A percentile compares a stretch with the other conserved stretches of the same genome.
phyloP scores from a whole-genome alignment of 2,113 vertebrate genomes.

The Gallinago undulata region DNA sequence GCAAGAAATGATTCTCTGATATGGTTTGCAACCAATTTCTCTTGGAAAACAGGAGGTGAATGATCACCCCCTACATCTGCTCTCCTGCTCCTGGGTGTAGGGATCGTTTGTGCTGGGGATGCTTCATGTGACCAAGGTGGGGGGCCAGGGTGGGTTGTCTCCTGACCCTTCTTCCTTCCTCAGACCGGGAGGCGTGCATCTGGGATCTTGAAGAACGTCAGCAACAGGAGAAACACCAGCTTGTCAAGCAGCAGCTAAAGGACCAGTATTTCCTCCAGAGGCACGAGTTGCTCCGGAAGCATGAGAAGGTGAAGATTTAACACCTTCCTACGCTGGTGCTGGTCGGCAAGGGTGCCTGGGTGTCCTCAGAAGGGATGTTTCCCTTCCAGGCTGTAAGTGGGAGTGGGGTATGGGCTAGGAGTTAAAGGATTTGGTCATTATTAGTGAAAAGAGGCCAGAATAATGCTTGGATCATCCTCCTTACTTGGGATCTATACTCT shows the following conservation, averaged over 20 bases:
- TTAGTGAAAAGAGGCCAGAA: not conserved
- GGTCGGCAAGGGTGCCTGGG: not conserved
- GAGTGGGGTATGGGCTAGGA: not conserved
- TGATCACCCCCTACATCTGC: not conserved
- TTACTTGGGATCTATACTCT: not conserved
- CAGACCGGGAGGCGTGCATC: constrained; percentile 85
- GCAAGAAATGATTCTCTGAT: not conserved
- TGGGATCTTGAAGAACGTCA: constrained; percentile 95
- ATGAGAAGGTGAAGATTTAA: constrained; percentile 86
- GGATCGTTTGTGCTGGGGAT: not conserved
- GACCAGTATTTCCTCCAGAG: constrained; percentile 97
- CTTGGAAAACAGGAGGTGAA: not conserved
- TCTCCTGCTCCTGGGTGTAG: not conserved
- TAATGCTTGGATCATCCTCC: accelerated
- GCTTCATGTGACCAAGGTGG: not conserved
- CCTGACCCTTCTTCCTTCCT: not conserved
- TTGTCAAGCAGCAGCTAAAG: constrained; percentile 95
- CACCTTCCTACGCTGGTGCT: accelerated
- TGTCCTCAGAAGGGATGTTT: not conserved
- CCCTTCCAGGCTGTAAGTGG: not conserved
- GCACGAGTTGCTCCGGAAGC: constrained; percentile 92
- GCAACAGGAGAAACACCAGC: constrained; percentile 90
- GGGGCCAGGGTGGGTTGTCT: not conserved
- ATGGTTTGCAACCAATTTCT: not conserved
- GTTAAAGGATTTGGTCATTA: not conserved